Evolutionary conservation across 2,113 vertebrate species (phyloP).

Genomic region (Garra rufa): DNA sequence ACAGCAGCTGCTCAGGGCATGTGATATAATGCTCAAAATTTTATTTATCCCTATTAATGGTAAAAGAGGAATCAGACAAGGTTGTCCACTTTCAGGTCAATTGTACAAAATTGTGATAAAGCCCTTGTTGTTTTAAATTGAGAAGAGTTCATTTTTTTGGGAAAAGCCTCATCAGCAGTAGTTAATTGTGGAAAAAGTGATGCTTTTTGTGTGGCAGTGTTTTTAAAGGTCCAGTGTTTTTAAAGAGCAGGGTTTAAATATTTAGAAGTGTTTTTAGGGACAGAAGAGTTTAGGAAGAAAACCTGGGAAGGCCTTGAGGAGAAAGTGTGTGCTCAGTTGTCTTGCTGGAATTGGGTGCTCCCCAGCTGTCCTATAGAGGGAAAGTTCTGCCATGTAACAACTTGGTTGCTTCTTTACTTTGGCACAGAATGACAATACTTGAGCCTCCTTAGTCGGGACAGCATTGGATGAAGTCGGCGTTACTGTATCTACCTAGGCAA

Average conservation of each 20-base stretch:
- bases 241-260: neutral
- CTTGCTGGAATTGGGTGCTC: neutral
- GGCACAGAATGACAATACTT: neutral
- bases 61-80: neutral
- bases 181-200: neutral
- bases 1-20: no score
- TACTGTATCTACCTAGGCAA: neutral
- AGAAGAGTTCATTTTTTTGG: neutral
- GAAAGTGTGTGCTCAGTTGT: no score
- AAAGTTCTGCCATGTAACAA: neutral
- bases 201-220: neutral
- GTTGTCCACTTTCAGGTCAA: neutral
- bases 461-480: neutral
- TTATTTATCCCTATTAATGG: neutral
- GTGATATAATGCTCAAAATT: no score
- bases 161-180: neutral
- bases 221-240: neutral
- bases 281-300: no score
- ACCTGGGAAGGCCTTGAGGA: neutral
- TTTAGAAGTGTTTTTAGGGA: no score
- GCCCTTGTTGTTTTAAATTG: neutral
- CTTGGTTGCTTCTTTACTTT: neutral
- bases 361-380: neutral
- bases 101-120: neutral
- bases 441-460: neutral